These are phyloP conservation scores for Actinia equina DNA, from an alignment of 64 coral and sea anemone species.

Conservation along the genomic window DNA sequence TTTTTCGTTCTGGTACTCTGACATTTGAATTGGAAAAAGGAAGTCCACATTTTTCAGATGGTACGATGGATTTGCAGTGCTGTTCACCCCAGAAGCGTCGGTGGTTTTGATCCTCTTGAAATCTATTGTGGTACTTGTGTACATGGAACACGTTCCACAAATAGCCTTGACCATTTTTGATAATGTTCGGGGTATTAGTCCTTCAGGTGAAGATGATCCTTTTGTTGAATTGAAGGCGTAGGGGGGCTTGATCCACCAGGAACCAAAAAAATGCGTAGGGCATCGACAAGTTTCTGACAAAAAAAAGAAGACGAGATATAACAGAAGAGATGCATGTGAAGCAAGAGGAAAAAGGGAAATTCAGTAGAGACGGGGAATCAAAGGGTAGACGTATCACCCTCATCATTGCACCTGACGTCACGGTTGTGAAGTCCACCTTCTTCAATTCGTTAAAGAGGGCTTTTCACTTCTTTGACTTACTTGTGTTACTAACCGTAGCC, in stretches of 20 bases:
- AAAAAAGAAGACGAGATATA: neutral
- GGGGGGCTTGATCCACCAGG: neutral
- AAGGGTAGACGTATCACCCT: too few relatives aligned
- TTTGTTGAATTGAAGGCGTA: neutral
- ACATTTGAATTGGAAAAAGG: neutral
- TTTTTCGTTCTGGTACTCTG: neutral
- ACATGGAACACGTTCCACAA: neutral
- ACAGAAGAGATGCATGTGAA: too few relatives aligned
- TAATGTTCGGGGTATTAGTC: neutral
- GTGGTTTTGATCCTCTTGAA: neutral
- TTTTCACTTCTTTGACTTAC: too few relatives aligned
- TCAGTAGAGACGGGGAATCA: neutral
- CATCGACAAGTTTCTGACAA: neutral
- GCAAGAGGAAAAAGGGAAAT: neutral
- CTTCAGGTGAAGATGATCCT: neutral
- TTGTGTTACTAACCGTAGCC: too few relatives aligned
- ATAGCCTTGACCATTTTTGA: neutral
- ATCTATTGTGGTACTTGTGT: neutral
- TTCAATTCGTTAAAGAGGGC: too few relatives aligned
- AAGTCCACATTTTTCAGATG: neutral
- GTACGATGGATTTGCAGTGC: neutral
- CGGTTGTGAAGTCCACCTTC: too few relatives aligned
- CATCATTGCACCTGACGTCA: too few relatives aligned
- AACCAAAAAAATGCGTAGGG: neutral
- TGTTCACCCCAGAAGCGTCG: neutral